Base-by-base conservation (phyloP, 2,113 vertebrate genomes). In the Hirundichthys speculiger region DNA sequence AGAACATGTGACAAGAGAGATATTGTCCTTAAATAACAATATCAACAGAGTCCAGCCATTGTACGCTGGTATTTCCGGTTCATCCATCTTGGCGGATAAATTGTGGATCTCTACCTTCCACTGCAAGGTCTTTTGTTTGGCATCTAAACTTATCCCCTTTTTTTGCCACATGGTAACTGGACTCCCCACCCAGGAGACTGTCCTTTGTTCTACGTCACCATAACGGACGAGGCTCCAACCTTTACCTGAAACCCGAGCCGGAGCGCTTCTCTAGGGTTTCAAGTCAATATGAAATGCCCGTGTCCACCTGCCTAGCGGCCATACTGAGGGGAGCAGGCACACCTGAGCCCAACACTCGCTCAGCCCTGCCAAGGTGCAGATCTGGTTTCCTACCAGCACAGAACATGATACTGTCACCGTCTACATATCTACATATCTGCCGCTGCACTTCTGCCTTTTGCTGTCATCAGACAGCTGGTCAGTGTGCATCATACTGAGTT, bases 281-380 rank as follows among this genome's bases (percentile, higher is more conserved):
- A 88, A 74, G 82, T 71, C 79, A 81, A 85, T 49, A 86, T 67
- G 79, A 89, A 83, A 69, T 39, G 69, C 66, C 52, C 75, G 25
- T 75, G 74, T 80, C 77, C 60, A 71, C 69, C 89, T 81, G 80
- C 75, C 55, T 24, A 19, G 61, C 69, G 75, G 53, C 70, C 82
- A 53, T 64, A 73, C 61, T 18, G 55, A 65, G 76, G 77, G 73
- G 71, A 71, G 55, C 76, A 75, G 69, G 69, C 86, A 68, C 87
- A 91, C 87, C 88, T 88, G 90, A 91, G 81, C 82, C 82, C 73
- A 40, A 50, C 54, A 80, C 82, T 82, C 75, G 84, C 69, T 90
- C 85, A 82, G 75, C 73, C 82, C 70, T 82, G 79, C 87, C 88
- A 79, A 68, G 53, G 39, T 6, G 64, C 48, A 55, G 89, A 76